Evolutionary conservation across 1,140 invertebrate species (phyloP).

Genomic region (Goniozus legneri): DNA sequence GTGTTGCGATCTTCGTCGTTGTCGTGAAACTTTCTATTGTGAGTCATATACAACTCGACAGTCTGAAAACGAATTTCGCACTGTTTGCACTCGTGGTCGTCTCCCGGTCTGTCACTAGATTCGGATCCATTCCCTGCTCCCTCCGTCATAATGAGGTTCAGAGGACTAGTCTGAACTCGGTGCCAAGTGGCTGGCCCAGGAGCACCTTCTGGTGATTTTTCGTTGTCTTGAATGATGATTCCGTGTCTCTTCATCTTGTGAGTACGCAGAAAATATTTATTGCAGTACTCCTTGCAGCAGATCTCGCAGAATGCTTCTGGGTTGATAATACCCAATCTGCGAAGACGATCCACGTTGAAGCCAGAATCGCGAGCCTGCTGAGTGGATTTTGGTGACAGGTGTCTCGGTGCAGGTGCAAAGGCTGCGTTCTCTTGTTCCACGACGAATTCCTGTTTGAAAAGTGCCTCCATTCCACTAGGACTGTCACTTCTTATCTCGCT

Average conservation of each 20-base stretch:
- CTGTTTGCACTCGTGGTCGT: constrained; percentile 55
- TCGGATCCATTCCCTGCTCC: constrained; percentile 32
- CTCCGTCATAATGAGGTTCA: constrained; percentile 63
- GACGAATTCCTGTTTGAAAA: constrained; percentile 48
- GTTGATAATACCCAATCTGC: constrained; percentile 76
- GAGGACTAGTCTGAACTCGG: constrained; percentile 59
- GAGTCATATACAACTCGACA: constrained; percentile 54
- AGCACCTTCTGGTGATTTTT: constrained; percentile 46
- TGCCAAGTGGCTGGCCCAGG: constrained; percentile 48
- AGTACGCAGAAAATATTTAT: constrained; percentile 89
- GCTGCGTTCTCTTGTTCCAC: constrained; percentile 58
- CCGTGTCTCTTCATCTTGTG: constrained; percentile 86
- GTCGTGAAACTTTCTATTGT: constrained; percentile 46
- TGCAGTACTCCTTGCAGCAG: constrained; percentile 93
- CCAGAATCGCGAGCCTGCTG: constrained; percentile 63
- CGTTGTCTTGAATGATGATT: constrained; percentile 60
- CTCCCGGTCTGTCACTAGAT: constrained; percentile 33
- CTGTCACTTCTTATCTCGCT: constrained; percentile 24
- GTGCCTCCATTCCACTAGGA: constrained; percentile 40
- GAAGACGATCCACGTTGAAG: constrained; percentile 66
- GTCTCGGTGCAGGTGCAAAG: constrained; percentile 56
- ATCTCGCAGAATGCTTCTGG: constrained; percentile 90
- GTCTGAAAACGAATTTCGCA: constrained; percentile 60
- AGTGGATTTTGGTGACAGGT: constrained; percentile 60
- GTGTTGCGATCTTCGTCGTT: constrained; percentile 48